Percentiles rank a stretch among this genome's conserved stretches.
phyloP scores from a whole-genome alignment of 2,888 invertebrate species.

The Bombylius major region DNA sequence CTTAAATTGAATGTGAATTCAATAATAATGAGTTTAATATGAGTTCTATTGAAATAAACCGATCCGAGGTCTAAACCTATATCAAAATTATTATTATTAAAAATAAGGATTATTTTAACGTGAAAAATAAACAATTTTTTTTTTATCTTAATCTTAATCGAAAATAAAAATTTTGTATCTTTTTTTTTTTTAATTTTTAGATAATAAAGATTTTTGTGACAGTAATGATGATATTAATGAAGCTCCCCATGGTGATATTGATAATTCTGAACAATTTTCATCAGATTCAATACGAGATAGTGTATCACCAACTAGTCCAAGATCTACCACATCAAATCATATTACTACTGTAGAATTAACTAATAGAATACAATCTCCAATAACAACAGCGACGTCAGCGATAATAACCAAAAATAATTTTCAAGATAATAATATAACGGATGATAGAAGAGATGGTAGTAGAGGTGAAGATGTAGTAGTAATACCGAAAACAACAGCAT shows the following conservation, averaged over 20 bases:
- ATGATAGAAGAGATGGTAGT: too few relatives aligned
- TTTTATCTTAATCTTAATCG: too few relatives aligned
- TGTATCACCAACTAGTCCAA: conserved; percentile 1
- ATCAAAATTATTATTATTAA: too few relatives aligned
- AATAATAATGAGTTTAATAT: too few relatives aligned
- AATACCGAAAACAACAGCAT: background rate
- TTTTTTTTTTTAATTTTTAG: conserved; percentile 17
- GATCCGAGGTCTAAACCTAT: too few relatives aligned
- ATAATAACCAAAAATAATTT: background rate
- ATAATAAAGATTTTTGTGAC: conserved; percentile 33
- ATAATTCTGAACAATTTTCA: conserved; percentile 3
- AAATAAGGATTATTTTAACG: too few relatives aligned
- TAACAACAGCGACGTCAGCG: background rate
- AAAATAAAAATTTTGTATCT: too few relatives aligned
- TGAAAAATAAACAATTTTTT: too few relatives aligned
- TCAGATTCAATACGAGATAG: conserved; percentile 6
- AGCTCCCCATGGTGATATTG: conserved; percentile 2
- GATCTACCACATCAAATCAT: background rate
- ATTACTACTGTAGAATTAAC: background rate
- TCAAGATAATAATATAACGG: too few relatives aligned
- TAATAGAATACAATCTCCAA: background rate
- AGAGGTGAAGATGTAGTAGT: background rate
- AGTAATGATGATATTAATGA: conserved; percentile 18
- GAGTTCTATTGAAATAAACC: too few relatives aligned
- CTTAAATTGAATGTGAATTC: too few relatives aligned